These are phyloP conservation scores for Cairina moschata DNA, from an alignment of 2,113 vertebrate species.

Conservation along the genomic window DNA sequence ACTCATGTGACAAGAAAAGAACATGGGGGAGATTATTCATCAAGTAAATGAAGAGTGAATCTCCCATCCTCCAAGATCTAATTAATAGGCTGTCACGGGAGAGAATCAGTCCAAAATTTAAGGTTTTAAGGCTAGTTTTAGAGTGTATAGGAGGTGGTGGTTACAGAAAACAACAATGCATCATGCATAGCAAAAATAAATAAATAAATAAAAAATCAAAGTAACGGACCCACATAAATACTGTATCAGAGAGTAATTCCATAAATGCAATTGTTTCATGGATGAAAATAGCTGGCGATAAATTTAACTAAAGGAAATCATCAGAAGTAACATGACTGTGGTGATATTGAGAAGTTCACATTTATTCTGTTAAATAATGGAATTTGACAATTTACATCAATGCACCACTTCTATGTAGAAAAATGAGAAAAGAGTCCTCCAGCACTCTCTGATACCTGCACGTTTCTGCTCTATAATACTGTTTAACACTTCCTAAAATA, in stretches of 20 bases:
- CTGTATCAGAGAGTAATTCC: not conserved
- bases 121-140: not conserved
- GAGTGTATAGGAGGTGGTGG: not conserved
- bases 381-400: not conserved
- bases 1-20: not conserved
- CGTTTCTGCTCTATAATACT: not conserved
- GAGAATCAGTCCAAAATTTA: not conserved
- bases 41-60: not conserved
- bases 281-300: not conserved
- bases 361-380: not conserved
- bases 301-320: not conserved
- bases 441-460: not conserved
- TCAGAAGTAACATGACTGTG: not conserved
- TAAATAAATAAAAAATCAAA: not conserved
- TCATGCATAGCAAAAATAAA: not conserved
- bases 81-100: not conserved
- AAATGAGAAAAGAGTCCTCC: not conserved
- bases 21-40: not conserved
- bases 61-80: not conserved
- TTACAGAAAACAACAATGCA: not conserved
- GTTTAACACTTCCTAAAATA: not conserved
- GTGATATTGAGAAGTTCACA: not conserved
- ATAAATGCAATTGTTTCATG: not conserved
- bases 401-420: not conserved
- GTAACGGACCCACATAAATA: not conserved